phyloP scores from a whole-genome alignment of 2,888 invertebrate species.

The Ptycholaimellus sp. region DNA sequence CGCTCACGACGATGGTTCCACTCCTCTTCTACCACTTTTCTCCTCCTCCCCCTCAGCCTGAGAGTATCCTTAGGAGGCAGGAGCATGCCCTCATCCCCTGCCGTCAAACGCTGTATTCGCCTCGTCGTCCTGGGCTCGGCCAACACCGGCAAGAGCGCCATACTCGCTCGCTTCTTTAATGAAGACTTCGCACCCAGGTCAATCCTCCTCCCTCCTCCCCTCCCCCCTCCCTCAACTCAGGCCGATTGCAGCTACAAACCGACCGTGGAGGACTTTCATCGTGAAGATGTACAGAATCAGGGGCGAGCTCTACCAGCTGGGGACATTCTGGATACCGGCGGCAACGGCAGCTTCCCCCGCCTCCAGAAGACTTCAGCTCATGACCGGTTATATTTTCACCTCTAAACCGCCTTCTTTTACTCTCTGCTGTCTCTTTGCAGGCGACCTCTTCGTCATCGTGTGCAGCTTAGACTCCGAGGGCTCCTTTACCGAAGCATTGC shows the following conservation, averaged over 20 bases:
- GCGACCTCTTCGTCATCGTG: conserved; percentile 52
- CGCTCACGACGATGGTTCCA: too few relatives aligned
- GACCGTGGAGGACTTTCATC: conserved; percentile 67
- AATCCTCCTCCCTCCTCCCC: not conserved
- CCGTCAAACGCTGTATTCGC: too few relatives aligned
- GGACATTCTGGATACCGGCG: conserved; percentile 66
- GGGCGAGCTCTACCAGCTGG: conserved; percentile 59
- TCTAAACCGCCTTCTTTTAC: not conserved
- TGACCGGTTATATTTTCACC: too few relatives aligned
- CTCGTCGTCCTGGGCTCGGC: conserved; percentile 36
- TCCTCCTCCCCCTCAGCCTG: too few relatives aligned
- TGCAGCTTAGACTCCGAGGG: conserved; percentile 61
- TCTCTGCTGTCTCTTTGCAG: conserved; percentile 29
- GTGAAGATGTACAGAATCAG: conserved; percentile 49
- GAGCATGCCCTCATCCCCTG: too few relatives aligned
- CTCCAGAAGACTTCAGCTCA: conserved; percentile 57
- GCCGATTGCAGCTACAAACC: conserved; percentile 43
- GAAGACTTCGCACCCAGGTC: conserved; percentile 54
- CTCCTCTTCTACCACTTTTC: too few relatives aligned
- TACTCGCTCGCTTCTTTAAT: conserved; percentile 54
- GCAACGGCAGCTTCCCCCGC: conserved; percentile 74
- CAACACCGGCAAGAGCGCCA: conserved; percentile 58
- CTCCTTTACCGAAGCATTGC: conserved; percentile 56
- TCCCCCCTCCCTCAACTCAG: not conserved
- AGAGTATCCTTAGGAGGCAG: too few relatives aligned